These are phyloP conservation scores for Petrocephalus microphthalmus DNA, from an alignment of 2,113 vertebrate genomes.

Conservation along the genomic window DNA sequence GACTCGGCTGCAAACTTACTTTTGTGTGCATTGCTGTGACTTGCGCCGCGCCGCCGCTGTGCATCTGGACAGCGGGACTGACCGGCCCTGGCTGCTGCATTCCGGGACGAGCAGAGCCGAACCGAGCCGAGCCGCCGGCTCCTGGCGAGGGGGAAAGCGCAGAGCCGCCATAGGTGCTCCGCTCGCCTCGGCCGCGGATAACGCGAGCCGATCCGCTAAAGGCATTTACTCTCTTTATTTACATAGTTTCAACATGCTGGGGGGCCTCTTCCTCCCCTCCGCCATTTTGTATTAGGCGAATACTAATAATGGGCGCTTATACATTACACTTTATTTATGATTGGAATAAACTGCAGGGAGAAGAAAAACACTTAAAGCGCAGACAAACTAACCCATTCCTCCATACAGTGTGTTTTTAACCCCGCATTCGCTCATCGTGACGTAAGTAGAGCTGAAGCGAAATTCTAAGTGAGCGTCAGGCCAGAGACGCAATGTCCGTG, in stretches of 20 bases:
- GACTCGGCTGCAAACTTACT: conserved; percentile 54
- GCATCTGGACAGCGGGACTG: conserved; percentile 26
- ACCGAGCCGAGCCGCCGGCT: conserved; percentile 60
- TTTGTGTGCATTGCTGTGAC: conserved; percentile 65
- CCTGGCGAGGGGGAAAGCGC: conserved; percentile 51
- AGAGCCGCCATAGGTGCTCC: conserved; percentile 43
- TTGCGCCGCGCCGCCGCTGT: conserved; percentile 39
- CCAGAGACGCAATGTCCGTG: conserved; percentile 57
- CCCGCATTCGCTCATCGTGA: conserved; percentile 28
- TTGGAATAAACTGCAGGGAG: conserved; percentile 51
- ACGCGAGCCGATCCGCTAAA: conserved; percentile 46
- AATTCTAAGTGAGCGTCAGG: conserved; percentile 34
- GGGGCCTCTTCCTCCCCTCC: conserved; percentile 69
- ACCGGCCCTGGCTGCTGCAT: conserved; percentile 48
- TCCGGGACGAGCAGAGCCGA: conserved; percentile 73
- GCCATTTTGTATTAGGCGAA: conserved; percentile 74
- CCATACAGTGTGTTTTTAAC: conserved; percentile 32
- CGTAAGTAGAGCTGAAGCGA: conserved; percentile 6
- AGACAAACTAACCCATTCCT: conserved; percentile 28
- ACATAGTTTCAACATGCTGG: conserved; percentile 71
- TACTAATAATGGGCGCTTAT: conserved; percentile 77
- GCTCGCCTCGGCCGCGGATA: conserved; percentile 33
- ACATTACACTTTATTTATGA: conserved; percentile 68
- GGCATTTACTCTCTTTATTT: conserved; percentile 60
- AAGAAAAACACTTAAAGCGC: conserved; percentile 30